Evolutionary conservation across 2,888 invertebrate species (phyloP).

Genomic region (Pristionchus mayeri): DNA sequence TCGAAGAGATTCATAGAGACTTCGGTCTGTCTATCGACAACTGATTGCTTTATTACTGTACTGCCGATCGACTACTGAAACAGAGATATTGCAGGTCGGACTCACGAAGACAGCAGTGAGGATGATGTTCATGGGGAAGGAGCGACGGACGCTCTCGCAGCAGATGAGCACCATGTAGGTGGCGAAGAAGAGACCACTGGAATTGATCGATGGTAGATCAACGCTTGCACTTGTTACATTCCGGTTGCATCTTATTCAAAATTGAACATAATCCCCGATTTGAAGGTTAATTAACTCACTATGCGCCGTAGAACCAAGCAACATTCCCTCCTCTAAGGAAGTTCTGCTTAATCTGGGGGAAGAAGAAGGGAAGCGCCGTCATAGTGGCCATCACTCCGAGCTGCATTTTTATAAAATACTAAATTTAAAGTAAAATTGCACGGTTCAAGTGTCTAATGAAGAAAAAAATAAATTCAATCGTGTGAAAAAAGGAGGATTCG

Average conservation of each 20-base stretch:
- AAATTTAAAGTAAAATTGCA: too few species aligned
- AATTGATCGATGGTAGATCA: background rate
- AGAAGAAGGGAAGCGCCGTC: constrained; percentile 70
- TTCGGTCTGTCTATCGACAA: background rate
- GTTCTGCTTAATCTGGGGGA: constrained; percentile 57
- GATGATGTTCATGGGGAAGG: constrained; percentile 78
- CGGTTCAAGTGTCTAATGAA: too few species aligned
- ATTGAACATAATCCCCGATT: too few species aligned
- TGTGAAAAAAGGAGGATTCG: too few species aligned
- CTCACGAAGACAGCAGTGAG: constrained; percentile 75
- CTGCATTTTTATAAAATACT: too few species aligned
- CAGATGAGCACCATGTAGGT: constrained; percentile 79
- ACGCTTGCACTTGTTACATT: too few species aligned
- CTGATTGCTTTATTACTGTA: too few species aligned
- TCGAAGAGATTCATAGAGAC: background rate
- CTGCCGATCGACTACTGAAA: background rate
- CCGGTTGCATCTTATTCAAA: too few species aligned
- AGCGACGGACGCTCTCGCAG: constrained; percentile 77
- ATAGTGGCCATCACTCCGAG: constrained; percentile 69
- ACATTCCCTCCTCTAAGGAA: background rate
- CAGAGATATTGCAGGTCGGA: background rate
- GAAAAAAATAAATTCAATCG: too few species aligned
- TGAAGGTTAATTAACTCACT: too few species aligned
- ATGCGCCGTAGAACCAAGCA: constrained; percentile 63
- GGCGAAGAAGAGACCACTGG: constrained; percentile 77